Evolutionary conservation across 1,140 invertebrate species (phyloP), one percentile per base, ranked within the genome.

Genomic region (Vollenhovia emeryi): DNA sequence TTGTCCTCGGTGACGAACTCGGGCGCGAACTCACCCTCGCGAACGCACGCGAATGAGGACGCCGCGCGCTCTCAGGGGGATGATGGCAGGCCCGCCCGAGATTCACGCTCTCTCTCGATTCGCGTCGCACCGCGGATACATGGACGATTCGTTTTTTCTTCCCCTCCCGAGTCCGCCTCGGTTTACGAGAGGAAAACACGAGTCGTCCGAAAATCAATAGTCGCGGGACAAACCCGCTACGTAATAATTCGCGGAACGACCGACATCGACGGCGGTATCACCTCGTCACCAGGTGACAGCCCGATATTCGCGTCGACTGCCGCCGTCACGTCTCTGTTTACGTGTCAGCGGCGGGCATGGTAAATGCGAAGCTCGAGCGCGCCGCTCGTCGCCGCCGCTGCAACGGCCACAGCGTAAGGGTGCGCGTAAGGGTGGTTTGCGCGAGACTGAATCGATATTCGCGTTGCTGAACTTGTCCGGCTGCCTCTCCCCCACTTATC

Each of bases 381-480:
- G 87, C 79, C 80, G 73, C 87, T 84, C n/a, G n/a, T n/a, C n/a
- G 62, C 59, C n/a, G 30, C 71, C 66, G 80, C n/a, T n/a, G 59
- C 87, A 78, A 15, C 45, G 45, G 18, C 15, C 4, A 50, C 48
- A 6, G 43, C 18, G 9, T 3, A 9, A 43, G 33, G 71, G 62
- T 57, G 50, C 82, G 84, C 87, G 80, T 84, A 89, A 89, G 92
- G 92, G 92, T 92, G 89, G 91, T 91, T 92, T 91, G 87, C 86
- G 86, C 89, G 86, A 89, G 91, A 93, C 92, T 92, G 92, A 93
- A 93, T 93, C 92, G 92, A 93, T 93, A 93, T 86, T 86, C 48
- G 73, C 66, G 85, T 45, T 52, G 68, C 91, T 91, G 86, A 90
- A 92, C 90, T 92, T 91, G 91, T 91, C 84, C 71, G 87, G 79